Conservation (phyloP, 2,888 invertebrate species). For the Metalampra italica region DNA sequence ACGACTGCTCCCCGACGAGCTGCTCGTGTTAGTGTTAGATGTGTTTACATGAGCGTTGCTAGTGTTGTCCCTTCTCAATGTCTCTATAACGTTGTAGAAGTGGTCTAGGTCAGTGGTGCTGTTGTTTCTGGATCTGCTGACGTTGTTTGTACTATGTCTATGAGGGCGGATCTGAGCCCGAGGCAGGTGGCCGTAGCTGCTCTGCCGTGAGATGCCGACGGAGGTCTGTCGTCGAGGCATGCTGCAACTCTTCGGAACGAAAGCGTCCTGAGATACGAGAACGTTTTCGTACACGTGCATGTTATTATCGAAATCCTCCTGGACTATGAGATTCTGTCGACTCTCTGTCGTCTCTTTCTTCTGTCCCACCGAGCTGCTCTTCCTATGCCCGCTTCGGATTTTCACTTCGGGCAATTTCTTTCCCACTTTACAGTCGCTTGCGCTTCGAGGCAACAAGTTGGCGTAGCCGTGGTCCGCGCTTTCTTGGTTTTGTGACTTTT, state of each 20-base stretch:
- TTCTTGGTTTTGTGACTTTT: conserved; percentile 38
- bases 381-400: conserved; percentile 53
- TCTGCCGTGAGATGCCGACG: conserved; percentile 54
- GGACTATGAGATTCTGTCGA: conserved; percentile 64
- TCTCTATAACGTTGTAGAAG: conserved; percentile 63
- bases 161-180: conserved; percentile 56
- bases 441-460: conserved; percentile 63
- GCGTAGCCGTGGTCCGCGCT: conserved; percentile 53
- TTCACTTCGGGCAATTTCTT: conserved; percentile 52
- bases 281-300: conserved; percentile 72
- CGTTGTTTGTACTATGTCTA: conserved; percentile 53
- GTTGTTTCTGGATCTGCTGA: conserved; percentile 45
- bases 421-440: conserved; percentile 64
- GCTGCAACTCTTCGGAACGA: conserved; percentile 65
- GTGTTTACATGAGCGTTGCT: conserved; percentile 23
- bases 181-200: conserved; percentile 62
- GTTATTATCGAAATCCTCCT: conserved; percentile 53
- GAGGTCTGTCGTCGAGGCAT: conserved; percentile 66
- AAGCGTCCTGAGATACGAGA: conserved; percentile 44
- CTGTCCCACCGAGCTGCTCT: conserved; percentile 70
- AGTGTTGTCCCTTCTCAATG: conserved; percentile 41
- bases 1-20: conserved; percentile 56
- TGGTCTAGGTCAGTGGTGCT: conserved; percentile 56
- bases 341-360: conserved; percentile 68
- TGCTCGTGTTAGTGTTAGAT: conserved; percentile 47